Percentiles rank a stretch among this genome's conserved stretches.
Evolutionary conservation across 2,797 vertebrate species (phyloP).

Genomic region (Acrossocheilus fasciatus): DNA sequence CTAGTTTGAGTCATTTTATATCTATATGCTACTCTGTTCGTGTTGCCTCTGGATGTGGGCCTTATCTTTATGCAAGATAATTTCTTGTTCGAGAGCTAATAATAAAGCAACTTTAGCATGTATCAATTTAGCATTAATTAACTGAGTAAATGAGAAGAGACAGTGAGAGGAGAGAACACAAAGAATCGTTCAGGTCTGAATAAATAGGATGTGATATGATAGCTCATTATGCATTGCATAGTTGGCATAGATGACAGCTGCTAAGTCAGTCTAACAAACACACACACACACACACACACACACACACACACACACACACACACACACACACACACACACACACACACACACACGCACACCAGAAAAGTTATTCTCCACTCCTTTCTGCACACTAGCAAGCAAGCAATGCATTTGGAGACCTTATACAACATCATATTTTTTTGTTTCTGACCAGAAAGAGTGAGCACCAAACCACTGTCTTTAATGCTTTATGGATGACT

Average conservation of each 20-base stretch:
- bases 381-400: neutral
- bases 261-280: neutral
- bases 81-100: neutral
- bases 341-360: neutral
- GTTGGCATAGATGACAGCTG: slow-evolving; percentile 4
- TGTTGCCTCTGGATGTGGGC: neutral
- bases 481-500: slow-evolving; percentile 41
- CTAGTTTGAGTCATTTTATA: neutral
- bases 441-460: neutral
- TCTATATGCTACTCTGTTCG: neutral
- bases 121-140: neutral
- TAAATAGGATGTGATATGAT: slow-evolving; percentile 10
- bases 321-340: neutral
- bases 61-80: neutral
- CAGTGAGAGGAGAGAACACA: neutral
- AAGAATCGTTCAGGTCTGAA: neutral
- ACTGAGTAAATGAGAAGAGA: neutral
- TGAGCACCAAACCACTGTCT: slow-evolving; percentile 20
- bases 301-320: neutral
- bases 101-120: neutral
- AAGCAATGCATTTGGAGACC: neutral
- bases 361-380: neutral
- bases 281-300: neutral
- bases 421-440: slow-evolving; percentile 10
- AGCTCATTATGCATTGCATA: neutral